These are phyloP conservation scores for Venturia canescens DNA, from an alignment of 1,140 invertebrate genomes.

Conservation along the genomic window DNA sequence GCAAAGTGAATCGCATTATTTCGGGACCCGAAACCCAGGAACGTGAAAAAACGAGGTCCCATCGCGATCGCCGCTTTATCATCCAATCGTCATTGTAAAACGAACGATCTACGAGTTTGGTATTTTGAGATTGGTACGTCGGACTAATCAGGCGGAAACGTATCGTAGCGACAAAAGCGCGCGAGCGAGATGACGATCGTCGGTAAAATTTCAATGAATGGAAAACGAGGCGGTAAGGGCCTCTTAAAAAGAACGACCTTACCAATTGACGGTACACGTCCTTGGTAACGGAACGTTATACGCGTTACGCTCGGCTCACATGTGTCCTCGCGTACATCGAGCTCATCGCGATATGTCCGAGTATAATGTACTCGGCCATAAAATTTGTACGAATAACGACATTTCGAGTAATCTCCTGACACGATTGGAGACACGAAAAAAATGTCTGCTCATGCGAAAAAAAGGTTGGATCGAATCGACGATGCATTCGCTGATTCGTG, in stretches of 20 bases:
- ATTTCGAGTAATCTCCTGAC: background rate
- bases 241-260: conserved; percentile 75
- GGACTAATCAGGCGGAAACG: conserved; percentile 37
- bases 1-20: too few species aligned
- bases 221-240: conserved; percentile 68
- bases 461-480: too few species aligned
- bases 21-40: too few species aligned
- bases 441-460: too few species aligned
- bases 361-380: conserved; percentile 1
- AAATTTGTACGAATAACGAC: background rate
- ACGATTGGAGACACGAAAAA: background rate
- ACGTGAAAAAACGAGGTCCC: too few species aligned
- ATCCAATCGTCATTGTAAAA: too few species aligned
- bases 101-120: too few species aligned
- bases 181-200: conserved; percentile 59
- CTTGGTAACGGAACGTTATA: conserved; percentile 63
- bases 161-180: background rate
- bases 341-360: background rate
- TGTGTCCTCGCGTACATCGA: background rate
- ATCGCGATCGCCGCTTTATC: too few species aligned
- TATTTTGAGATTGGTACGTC: background rate
- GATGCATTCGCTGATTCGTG: too few species aligned
- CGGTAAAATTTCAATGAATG: conserved; percentile 74
- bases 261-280: conserved; percentile 72
- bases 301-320: conserved; percentile 46